phyloP scores from a whole-genome alignment of 2,113 vertebrate species.

The Calyptommatus sinebrachiatus region DNA sequence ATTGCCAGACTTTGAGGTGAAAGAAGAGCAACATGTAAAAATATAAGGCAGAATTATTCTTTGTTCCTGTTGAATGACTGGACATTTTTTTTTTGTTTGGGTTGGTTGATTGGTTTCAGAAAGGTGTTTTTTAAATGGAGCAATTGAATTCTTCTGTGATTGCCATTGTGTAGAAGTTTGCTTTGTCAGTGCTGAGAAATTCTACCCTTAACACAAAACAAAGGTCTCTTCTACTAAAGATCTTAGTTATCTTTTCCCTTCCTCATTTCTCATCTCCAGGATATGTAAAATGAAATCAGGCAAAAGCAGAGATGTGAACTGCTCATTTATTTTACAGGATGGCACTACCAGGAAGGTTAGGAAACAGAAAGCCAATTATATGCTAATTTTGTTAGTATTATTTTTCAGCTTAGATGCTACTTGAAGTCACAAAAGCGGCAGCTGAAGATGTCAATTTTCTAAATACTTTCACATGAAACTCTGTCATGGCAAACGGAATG shows the following conservation, averaged over 20 bases:
- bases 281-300: slow-evolving; percentile 39
- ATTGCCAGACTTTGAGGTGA: no score
- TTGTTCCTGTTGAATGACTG: no score
- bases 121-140: no score
- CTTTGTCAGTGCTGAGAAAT: no score
- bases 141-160: no score
- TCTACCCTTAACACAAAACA: no score
- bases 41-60: no score
- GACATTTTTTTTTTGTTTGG: no score
- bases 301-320: slow-evolving; percentile 44
- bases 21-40: no score
- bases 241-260: background rate
- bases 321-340: slow-evolving; percentile 42
- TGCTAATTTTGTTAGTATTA: slow-evolving; percentile 74
- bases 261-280: background rate
- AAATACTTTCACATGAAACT: slow-evolving; percentile 74
- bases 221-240: background rate
- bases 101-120: no score
- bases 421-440: slow-evolving; percentile 74
- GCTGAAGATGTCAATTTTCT: slow-evolving; percentile 72
- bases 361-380: slow-evolving; percentile 73
- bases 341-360: slow-evolving; percentile 52
- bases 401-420: slow-evolving; percentile 78
- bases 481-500: slow-evolving; percentile 75
- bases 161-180: no score